phyloP scores from a whole-genome alignment of 1,140 invertebrate genomes.

The Macrocentrus cingulum region DNA sequence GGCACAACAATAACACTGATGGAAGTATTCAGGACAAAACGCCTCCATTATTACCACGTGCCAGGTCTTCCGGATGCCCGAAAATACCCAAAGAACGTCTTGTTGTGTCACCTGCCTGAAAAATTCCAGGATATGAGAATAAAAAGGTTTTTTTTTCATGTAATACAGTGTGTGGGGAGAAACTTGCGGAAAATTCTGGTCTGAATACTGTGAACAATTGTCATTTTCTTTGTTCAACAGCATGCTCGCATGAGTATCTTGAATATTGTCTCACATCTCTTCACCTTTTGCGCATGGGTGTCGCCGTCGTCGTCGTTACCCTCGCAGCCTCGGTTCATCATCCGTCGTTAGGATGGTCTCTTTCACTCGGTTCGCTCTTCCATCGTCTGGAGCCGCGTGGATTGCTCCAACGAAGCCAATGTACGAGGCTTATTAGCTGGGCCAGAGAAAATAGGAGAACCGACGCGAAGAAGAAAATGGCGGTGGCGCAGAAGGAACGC shows the following conservation, averaged over 20 bases:
- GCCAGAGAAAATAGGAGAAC: slow-evolving; percentile 10
- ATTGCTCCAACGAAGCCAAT: slow-evolving; percentile 18
- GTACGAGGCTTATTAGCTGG: slow-evolving; percentile 14
- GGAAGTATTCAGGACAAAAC: neutral
- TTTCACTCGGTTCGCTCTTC: slow-evolving; percentile 19
- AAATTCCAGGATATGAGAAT: slow-evolving; percentile 18
- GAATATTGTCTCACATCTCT: neutral
- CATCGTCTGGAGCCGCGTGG: slow-evolving; percentile 12
- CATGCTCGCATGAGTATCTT: no score
- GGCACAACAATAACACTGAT: neutral
- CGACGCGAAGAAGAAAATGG: slow-evolving; percentile 18
- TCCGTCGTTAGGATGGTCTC: slow-evolving; percentile 19
- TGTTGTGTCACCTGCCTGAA: slow-evolving; percentile 7
- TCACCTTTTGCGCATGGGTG: neutral
- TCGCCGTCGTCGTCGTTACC: neutral
- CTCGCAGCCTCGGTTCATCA: neutral
- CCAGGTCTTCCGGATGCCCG: neutral
- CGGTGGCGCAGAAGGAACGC: slow-evolving; percentile 2
- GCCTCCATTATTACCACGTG: slow-evolving; percentile 2
- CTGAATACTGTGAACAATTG: neutral
- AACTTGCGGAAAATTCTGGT: neutral
- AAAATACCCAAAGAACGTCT: slow-evolving; percentile 6
- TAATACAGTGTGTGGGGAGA: neutral
- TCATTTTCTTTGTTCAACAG: slow-evolving; percentile 6
- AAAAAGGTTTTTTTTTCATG: neutral